A percentile compares a stretch with the other conserved stretches of the same genome.
These are phyloP conservation scores for Falco peregrinus DNA, from an alignment of 2,797 vertebrate species.

Conservation along the genomic window DNA sequence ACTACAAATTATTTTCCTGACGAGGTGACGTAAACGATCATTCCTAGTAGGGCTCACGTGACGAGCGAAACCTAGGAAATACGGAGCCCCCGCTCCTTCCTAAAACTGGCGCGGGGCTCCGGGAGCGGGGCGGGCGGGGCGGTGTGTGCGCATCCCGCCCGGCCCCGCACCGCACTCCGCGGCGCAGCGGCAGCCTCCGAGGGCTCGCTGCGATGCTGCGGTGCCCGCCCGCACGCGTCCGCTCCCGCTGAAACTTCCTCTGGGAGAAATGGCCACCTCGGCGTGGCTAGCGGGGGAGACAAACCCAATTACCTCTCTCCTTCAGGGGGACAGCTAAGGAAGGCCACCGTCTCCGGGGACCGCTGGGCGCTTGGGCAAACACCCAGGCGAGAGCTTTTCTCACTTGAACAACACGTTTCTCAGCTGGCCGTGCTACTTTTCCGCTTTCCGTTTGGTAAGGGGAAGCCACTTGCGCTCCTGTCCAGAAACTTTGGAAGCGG, in stretches of 20 bases:
- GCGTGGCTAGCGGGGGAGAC: background rate
- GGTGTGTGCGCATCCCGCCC: background rate
- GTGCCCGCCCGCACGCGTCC: too few species aligned
- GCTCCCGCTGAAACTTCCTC: background rate
- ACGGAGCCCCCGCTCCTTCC: background rate
- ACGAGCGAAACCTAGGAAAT: background rate
- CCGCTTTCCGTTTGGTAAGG: background rate
- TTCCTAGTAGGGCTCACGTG: background rate
- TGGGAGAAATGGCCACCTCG: background rate
- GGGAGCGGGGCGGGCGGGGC: background rate
- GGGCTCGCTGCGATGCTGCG: background rate
- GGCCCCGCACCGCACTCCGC: background rate
- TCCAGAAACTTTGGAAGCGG: background rate
- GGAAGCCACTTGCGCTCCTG: background rate
- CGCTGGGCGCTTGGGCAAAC: background rate
- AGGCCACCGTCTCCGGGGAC: background rate
- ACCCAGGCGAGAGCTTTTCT: background rate
- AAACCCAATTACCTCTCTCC: background rate
- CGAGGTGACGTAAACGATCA: slow-evolving; percentile 10
- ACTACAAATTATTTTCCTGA: slow-evolving; percentile 28
- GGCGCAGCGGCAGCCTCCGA: background rate
- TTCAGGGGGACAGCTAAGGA: background rate
- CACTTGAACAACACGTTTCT: background rate
- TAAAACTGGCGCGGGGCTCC: background rate
- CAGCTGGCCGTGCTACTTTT: background rate